phyloP scores from a whole-genome alignment of 2,113 vertebrate species.

The Prinia subflava region DNA sequence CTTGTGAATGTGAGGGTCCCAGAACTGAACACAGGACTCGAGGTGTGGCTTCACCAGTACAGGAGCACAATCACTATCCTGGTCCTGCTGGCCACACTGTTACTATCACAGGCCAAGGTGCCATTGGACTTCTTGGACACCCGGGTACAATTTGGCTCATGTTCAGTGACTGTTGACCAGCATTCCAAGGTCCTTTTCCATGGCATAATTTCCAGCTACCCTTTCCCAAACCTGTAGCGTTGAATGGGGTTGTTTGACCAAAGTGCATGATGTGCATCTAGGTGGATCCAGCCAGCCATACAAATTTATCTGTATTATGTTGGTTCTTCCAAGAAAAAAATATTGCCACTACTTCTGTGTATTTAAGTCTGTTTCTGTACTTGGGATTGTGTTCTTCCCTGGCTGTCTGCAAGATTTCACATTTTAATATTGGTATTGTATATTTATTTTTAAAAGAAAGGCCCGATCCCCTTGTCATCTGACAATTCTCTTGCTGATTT shows the following conservation, averaged over 20 bases:
- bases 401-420: not conserved
- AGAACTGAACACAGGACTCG: rapidly evolving
- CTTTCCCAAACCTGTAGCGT: not conserved
- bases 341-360: not conserved
- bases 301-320: not conserved
- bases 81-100: not conserved
- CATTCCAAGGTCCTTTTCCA: not conserved
- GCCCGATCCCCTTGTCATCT: not conserved
- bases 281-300: not conserved
- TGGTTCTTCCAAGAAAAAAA: not conserved
- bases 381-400: not conserved
- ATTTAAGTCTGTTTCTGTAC: not conserved
- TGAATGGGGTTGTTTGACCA: not conserved
- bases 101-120: not conserved
- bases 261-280: not conserved
- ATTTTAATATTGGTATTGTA: not conserved
- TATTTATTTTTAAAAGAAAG: not conserved
- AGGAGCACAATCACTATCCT: not conserved
- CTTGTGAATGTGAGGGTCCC: not conserved
- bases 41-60: not conserved
- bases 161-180: not conserved
- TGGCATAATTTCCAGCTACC: not conserved
- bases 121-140: not conserved
- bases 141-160: not conserved
- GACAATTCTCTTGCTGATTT: not conserved